These are phyloP conservation scores for Xanthia togata DNA, from an alignment of 2,888 invertebrate genomes.

Conservation along the genomic window DNA sequence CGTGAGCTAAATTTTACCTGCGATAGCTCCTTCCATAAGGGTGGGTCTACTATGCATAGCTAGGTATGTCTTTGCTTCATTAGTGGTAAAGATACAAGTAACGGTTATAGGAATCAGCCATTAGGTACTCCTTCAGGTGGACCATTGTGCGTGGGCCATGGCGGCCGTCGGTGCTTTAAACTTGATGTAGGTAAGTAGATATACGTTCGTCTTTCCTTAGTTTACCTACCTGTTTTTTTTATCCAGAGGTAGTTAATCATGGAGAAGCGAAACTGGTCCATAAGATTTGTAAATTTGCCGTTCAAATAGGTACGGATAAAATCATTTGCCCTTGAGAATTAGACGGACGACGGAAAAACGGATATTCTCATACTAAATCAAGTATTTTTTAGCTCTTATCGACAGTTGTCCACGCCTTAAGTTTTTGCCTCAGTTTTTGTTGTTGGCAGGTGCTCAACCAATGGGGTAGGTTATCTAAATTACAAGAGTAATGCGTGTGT, in stretches of 20 bases:
- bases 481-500: constrained; percentile 24
- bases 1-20: no score
- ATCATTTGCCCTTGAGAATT: neutral
- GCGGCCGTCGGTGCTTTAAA: neutral
- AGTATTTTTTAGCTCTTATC: constrained; percentile 15
- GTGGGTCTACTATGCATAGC: no score
- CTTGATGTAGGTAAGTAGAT: neutral
- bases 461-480: constrained; percentile 36
- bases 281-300: constrained; percentile 12
- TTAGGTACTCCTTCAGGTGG: no score
- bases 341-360: neutral
- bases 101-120: no score
- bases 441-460: constrained; percentile 37
- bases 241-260: neutral
- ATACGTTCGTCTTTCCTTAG: neutral
- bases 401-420: constrained; percentile 45
- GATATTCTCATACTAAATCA: neutral
- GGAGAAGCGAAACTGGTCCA: constrained; percentile 13
- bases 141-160: no score
- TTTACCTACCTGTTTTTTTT: constrained; percentile 11
- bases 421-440: constrained; percentile 50
- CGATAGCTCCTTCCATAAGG: no score
- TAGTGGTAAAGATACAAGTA: no score
- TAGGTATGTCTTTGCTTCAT: no score
- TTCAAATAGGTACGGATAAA: constrained; percentile 28